phyloP scores from a whole-genome alignment of 2,888 invertebrate species.

The Drosophila meridiana region DNA sequence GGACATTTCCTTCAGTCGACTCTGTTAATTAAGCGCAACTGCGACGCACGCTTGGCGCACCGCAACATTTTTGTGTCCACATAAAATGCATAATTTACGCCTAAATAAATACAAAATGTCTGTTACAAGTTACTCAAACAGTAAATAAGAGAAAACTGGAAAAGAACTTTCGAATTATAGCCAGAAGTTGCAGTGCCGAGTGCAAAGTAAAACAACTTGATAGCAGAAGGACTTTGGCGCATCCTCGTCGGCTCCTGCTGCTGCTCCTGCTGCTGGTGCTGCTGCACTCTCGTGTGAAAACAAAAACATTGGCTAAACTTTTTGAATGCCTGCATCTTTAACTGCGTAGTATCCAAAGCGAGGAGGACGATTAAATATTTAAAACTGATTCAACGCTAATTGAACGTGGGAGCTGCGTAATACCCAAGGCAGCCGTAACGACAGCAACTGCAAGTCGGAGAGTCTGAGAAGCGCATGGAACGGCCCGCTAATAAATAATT shows the following conservation, averaged over 20 bases:
- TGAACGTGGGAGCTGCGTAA: conserved; percentile 37
- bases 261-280: conserved; percentile 41
- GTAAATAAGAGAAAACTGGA: conserved; percentile 2
- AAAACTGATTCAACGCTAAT: conserved; percentile 33
- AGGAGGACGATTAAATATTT: conserved; percentile 39
- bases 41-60: conserved; percentile 63
- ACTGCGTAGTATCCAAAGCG: conserved; percentile 63
- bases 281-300: conserved; percentile 57
- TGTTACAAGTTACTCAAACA: conserved; percentile 16
- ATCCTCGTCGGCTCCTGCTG: conserved; percentile 39
- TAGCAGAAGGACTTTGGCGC: conserved; percentile 39
- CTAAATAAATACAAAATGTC: conserved; percentile 29
- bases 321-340: conserved; percentile 23
- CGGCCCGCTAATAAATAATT: conserved; percentile 75
- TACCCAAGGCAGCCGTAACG: conserved; percentile 32
- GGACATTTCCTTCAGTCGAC: conserved; percentile 78
- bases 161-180: not conserved
- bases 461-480: conserved; percentile 39
- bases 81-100: conserved; percentile 46
- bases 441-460: conserved; percentile 22
- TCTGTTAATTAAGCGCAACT: conserved; percentile 72
- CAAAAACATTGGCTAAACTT: conserved; percentile 43
- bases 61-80: conserved; percentile 31
- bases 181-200: not conserved
- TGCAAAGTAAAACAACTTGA: conserved; percentile 11